A percentile compares a stretch with the other conserved stretches of the same genome.
Conservation (phyloP, 2,113 vertebrate species). For the Arvicanthis niloticus region DNA sequence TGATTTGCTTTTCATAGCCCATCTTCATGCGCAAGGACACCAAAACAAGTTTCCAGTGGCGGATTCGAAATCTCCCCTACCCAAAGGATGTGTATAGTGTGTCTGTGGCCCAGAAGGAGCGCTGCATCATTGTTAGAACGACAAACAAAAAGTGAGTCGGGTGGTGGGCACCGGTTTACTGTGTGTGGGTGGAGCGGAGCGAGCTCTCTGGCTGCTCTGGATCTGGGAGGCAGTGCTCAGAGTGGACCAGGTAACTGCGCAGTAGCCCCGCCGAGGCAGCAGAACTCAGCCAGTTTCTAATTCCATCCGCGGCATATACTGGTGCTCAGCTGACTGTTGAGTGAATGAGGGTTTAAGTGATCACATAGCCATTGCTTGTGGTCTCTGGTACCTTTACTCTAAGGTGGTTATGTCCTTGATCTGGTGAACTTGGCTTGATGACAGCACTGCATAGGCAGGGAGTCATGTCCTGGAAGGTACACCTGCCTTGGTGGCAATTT, state of each 20-base stretch:
- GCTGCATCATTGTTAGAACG: slow-evolving; percentile 92
- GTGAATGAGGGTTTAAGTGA: not conserved
- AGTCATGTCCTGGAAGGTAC: not conserved
- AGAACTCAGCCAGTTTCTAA: not conserved
- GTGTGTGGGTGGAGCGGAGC: not conserved
- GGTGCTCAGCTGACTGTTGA: not conserved
- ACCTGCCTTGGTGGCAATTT: not conserved
- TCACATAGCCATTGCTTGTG: not conserved
- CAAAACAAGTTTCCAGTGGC: slow-evolving; percentile 95
- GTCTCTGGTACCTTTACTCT: slow-evolving; percentile 4
- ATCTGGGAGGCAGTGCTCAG: not conserved
- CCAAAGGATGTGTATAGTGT: slow-evolving; percentile 93
- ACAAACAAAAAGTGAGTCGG: slow-evolving; percentile 96
- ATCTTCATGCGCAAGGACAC: slow-evolving; percentile 95
- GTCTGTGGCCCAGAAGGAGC: slow-evolving; percentile 89
- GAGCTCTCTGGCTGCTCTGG: not conserved
- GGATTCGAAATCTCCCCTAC: slow-evolving; percentile 96
- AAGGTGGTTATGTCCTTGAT: not conserved
- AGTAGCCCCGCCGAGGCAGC: not conserved
- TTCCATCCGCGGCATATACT: not conserved
- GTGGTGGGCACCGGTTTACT: not conserved
- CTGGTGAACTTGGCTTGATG: not conserved
- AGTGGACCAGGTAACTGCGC: not conserved
- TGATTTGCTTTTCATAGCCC: slow-evolving; percentile 88
- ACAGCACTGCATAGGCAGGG: not conserved